These are phyloP conservation scores for Micrastur ruficollis DNA, from an alignment of 2,797 vertebrate genomes.

Conservation along the genomic window DNA sequence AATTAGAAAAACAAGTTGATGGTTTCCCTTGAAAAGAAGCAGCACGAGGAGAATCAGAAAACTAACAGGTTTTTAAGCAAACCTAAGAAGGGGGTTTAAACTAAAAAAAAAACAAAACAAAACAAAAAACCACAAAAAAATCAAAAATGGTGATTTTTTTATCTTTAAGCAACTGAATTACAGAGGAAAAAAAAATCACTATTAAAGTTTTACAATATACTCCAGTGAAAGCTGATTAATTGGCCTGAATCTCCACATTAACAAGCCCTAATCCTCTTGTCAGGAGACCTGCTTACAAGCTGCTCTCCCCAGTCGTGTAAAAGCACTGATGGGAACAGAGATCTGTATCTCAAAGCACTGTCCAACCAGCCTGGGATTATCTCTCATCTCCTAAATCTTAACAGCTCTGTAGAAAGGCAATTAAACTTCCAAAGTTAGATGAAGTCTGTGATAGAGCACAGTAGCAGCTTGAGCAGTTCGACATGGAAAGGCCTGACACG, in stretches of 20 bases:
- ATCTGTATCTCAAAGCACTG: slow-evolving; percentile 22
- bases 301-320: not conserved
- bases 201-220: slow-evolving; percentile 1
- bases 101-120: not conserved
- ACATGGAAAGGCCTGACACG: not conserved
- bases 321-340: slow-evolving; percentile 32
- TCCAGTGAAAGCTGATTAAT: slow-evolving; percentile 54
- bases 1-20: slow-evolving; percentile 28
- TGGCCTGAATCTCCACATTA: slow-evolving; percentile 38
- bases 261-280: slow-evolving; percentile 55
- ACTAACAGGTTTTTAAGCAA: not conserved
- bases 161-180: not conserved
- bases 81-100: not conserved
- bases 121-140: not conserved
- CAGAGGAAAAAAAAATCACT: too few species aligned
- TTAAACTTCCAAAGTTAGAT: slow-evolving; percentile 40
- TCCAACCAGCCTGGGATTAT: slow-evolving; percentile 35
- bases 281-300: slow-evolving; percentile 38
- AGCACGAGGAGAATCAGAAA: not conserved
- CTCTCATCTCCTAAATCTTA: slow-evolving; percentile 48
- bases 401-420: slow-evolving; percentile 43
- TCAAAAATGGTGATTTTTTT: rapidly evolving
- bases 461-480: not conserved
- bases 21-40: slow-evolving; percentile 17
- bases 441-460: slow-evolving; percentile 2